Evolutionary conservation across 2,113 vertebrate species (phyloP).

Genomic region (Menidia beryllina): DNA sequence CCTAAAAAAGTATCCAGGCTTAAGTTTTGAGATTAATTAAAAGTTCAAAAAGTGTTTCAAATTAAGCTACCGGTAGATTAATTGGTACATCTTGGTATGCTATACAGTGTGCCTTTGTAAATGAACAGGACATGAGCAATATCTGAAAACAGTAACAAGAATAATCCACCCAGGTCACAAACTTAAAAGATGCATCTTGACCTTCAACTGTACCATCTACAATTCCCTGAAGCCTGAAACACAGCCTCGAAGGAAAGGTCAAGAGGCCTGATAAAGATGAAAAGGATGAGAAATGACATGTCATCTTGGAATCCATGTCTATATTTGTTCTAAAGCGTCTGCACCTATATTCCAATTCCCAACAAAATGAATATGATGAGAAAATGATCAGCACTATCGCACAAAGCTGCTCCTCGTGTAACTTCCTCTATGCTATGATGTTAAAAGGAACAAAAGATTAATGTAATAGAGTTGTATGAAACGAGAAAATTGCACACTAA

Average conservation of each 20-base stretch:
- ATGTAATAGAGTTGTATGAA: background rate
- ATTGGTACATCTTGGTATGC: background rate
- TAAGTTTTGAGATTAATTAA: too few species aligned
- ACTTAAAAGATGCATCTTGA: background rate
- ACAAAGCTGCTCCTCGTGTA: background rate
- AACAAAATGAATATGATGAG: too few species aligned
- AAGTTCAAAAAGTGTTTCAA: background rate
- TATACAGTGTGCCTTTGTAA: background rate
- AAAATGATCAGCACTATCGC: too few species aligned
- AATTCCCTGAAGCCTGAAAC: background rate
- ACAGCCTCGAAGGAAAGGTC: too few species aligned
- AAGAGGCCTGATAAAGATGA: too few species aligned
- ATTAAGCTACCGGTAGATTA: background rate
- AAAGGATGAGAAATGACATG: too few species aligned
- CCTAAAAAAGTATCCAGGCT: too few species aligned
- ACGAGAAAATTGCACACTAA: conserved; percentile 6
- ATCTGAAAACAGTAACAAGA: background rate
- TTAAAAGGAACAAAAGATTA: conserved; percentile 22
- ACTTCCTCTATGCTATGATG: conserved; percentile 4
- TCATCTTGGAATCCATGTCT: too few species aligned
- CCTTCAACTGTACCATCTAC: background rate
- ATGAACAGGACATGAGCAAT: background rate
- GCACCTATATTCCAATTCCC: too few species aligned
- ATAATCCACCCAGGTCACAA: background rate
- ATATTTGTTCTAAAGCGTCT: too few species aligned